Base-by-base conservation (phyloP, 2,888 invertebrate species). In the Thelaira solivaga region DNA sequence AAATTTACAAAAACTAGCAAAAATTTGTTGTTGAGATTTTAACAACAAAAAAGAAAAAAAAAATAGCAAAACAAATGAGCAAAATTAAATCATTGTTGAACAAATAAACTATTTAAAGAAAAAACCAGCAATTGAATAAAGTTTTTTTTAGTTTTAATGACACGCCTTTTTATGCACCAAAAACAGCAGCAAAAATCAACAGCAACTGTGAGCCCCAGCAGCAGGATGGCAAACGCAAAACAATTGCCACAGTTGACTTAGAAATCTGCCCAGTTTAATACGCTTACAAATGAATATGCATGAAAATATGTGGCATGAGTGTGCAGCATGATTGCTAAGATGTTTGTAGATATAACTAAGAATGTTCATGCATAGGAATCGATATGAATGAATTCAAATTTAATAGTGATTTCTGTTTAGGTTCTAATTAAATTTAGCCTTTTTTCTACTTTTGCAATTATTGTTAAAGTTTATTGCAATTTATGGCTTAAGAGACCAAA, bases 61-160 rank as follows among this genome's bases (percentile, higher is more conserved):
- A 57, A 59, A 49, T 18, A 47, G 55, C 24, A 13, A 57, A 68
- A n/a, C n/a, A 65, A 55, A 51, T 34, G 18, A 59, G 26, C 61
- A 76, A 77, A 77, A 77, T 77, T 77, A 77, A 77, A 77, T 77
- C 77, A 77, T 77, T 77, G 68, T 73, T 73, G 64, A 73, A 73
- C 77, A 73, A 77, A 77, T 73, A 77, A 77, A 73, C 62, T 73
- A 68, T 77, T 77, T 77, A 62, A 16, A 73, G 41, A 45, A 51
- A 39, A 72, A 47, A 36, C 45, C 20, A 36, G 36, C 62, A 77
- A 77, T 73, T 77, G 73, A 68, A 64, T 68, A 64, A 76, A 61
- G 18, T 55, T 67, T 61, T 72, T 72, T 64, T 61, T 76, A n/a
- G n/a, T n/a, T 41, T 39, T 64, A 77, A 73, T 73, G 77, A 77